A percentile compares a stretch with the other conserved stretches of the same genome.
Evolutionary conservation across 2,113 vertebrate species (phyloP).

Genomic region (Pseudopipra pipra): DNA sequence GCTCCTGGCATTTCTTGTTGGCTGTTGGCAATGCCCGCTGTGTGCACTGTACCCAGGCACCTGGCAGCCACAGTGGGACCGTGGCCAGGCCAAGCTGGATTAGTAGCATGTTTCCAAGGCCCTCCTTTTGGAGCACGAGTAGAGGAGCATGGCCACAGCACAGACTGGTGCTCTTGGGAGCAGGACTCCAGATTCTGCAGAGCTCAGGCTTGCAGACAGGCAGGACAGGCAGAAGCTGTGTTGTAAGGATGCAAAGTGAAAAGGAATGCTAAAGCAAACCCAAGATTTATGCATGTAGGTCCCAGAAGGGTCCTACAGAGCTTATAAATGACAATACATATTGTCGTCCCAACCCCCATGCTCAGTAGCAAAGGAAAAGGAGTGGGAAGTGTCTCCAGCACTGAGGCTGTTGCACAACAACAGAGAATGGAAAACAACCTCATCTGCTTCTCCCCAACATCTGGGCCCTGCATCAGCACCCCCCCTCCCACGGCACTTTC

Average conservation of each 20-base stretch:
- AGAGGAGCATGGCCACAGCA: background rate
- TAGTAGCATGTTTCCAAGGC: background rate
- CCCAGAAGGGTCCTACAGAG: slow-evolving; percentile 6
- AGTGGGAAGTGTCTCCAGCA: slow-evolving; percentile 16
- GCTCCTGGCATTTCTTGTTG: background rate
- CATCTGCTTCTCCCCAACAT: background rate
- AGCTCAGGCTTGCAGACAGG: background rate
- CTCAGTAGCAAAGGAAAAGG: slow-evolving; percentile 51
- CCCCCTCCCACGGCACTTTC: background rate
- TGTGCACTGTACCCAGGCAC: background rate
- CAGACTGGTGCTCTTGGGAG: background rate
- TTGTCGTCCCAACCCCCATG: background rate
- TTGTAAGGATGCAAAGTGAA: background rate
- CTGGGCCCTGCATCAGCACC: background rate
- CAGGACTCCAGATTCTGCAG: background rate
- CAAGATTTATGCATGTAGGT: slow-evolving; percentile 20
- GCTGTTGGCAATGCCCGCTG: background rate
- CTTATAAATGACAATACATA: slow-evolving; percentile 44
- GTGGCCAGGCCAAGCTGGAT: background rate
- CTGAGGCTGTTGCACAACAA: slow-evolving; percentile 31
- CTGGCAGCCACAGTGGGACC: background rate
- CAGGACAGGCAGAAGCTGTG: background rate
- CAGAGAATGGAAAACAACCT: slow-evolving; percentile 37
- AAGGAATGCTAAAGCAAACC: background rate
- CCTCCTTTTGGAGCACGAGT: background rate